These are phyloP conservation scores for Trachelus iudaicus DNA, from an alignment of 2,888 invertebrate genomes.

Conservation along the genomic window DNA sequence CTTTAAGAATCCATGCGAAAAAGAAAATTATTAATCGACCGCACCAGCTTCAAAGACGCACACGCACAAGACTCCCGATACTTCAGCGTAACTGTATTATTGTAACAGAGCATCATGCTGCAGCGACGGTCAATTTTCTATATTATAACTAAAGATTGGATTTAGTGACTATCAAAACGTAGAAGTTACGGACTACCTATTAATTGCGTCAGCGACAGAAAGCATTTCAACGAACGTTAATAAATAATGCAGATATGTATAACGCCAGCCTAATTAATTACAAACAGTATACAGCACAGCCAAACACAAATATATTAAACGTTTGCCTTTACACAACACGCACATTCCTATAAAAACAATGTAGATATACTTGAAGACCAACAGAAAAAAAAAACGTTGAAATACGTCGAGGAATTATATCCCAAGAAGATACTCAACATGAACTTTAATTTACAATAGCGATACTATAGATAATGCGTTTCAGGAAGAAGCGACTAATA, in stretches of 20 bases:
- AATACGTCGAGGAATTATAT: neutral
- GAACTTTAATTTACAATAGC: neutral
- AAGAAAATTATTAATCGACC: neutral
- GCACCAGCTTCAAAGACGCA: neutral
- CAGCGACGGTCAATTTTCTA: neutral
- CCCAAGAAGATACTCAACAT: neutral
- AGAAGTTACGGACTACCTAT: neutral
- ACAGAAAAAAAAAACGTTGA: neutral
- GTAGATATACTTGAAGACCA: neutral
- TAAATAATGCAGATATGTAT: neutral
- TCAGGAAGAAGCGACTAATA: conserved; percentile 19
- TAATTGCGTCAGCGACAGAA: neutral
- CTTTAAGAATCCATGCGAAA: neutral
- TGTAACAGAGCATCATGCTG: neutral
- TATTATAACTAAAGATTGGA: neutral
- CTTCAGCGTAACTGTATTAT: neutral
- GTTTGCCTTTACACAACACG: neutral
- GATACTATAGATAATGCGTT: neutral
- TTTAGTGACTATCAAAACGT: neutral
- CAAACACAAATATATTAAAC: neutral
- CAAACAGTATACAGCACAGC: neutral
- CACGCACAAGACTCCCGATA: neutral
- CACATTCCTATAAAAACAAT: neutral
- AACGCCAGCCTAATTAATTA: neutral
- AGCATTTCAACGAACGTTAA: neutral